These are phyloP conservation scores for Etheostoma spectabile DNA, from an alignment of 2,113 vertebrate species.

Conservation along the genomic window DNA sequence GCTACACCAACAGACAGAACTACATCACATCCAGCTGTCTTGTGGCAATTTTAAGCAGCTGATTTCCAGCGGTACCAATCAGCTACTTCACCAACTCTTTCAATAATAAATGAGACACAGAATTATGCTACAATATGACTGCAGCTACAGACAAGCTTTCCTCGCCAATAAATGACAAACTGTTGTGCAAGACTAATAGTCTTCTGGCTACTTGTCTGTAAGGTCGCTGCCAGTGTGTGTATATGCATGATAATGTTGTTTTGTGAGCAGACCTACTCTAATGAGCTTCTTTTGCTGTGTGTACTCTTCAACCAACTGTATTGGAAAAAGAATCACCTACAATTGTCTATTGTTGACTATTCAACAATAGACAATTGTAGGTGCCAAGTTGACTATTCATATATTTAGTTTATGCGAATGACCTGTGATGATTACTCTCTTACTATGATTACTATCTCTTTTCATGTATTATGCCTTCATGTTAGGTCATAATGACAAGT, in stretches of 20 bases:
- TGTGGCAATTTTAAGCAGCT: conserved; percentile 35
- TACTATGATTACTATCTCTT: too few species aligned
- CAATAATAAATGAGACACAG: conserved; percentile 52
- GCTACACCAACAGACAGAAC: conserved; percentile 7
- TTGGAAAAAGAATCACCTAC: not conserved
- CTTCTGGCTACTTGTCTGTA: conserved; percentile 44
- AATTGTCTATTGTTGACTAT: not conserved
- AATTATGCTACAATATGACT: conserved; percentile 13
- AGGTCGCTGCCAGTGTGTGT: conserved; percentile 39
- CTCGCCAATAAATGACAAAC: conserved; percentile 47
- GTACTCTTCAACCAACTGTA: conserved; percentile 11
- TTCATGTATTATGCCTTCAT: not conserved
- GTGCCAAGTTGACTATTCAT: not conserved
- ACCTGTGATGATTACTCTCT: too few species aligned
- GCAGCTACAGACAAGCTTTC: conserved; percentile 21
- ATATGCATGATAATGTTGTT: conserved; percentile 15
- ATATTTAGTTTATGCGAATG: conserved; percentile 1
- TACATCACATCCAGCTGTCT: conserved; percentile 16
- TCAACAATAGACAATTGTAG: too few species aligned
- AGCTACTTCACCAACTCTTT: conserved; percentile 41
- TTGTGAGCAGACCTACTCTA: not conserved
- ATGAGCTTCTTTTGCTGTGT: conserved; percentile 43
- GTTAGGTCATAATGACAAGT: not conserved
- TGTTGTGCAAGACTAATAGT: conserved; percentile 56
- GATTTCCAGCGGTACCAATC: conserved; percentile 38